A percentile compares a stretch with the other conserved stretches of the same genome.
Conservation (phyloP, 1,140 invertebrate species). For the Eupeodes corollae region DNA sequence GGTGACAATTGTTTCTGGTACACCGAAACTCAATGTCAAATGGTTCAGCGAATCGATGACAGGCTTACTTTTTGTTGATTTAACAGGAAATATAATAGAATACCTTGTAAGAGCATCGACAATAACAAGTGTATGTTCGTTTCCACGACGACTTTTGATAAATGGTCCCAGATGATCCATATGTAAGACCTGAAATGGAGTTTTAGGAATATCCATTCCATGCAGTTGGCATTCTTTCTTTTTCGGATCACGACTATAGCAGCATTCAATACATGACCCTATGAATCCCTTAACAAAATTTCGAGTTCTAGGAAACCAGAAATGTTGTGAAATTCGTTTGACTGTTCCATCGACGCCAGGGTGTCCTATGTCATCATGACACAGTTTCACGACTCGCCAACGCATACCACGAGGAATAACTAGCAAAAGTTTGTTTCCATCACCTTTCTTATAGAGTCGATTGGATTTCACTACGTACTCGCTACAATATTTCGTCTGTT, state of each 20-base stretch:
- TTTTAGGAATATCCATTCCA: slow-evolving; percentile 9
- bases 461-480: neutral
- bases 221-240: slow-evolving; percentile 13
- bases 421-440: neutral
- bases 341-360: neutral
- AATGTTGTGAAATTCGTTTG: neutral
- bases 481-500: neutral
- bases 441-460: neutral
- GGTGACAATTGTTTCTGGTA: neutral
- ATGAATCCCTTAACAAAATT: neutral
- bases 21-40: neutral
- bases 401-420: neutral
- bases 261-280: slow-evolving; percentile 2
- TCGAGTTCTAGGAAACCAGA: neutral
- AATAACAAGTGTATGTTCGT: slow-evolving; percentile 5
- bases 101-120: slow-evolving; percentile 7
- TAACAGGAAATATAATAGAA: neutral
- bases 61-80: neutral
- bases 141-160: slow-evolving; percentile 8
- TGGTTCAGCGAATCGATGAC: neutral
- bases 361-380: neutral
- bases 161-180: slow-evolving; percentile 24
- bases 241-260: neutral
- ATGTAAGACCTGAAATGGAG: slow-evolving; percentile 16
- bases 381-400: neutral